phyloP scores from a whole-genome alignment of 2,888 invertebrate species.

The Lepidocyrtoides sp. region DNA sequence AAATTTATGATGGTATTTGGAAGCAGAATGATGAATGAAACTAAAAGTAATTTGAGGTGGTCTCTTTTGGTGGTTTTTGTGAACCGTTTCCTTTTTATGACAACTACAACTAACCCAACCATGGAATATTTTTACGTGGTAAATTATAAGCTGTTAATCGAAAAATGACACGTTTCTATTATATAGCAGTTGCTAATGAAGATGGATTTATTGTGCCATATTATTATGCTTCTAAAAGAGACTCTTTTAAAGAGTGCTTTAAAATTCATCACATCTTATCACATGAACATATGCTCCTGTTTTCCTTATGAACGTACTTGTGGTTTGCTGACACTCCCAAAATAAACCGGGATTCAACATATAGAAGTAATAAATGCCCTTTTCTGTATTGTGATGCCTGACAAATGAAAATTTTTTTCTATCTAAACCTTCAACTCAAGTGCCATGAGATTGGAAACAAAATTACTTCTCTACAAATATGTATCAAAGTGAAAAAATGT shows the following conservation, averaged over 20 bases:
- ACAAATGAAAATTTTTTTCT: too few relatives aligned
- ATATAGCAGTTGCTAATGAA: slow-evolving; percentile 11
- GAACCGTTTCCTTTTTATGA: slow-evolving; percentile 1
- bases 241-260: background rate
- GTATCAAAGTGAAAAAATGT: too few relatives aligned
- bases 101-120: background rate
- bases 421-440: too few relatives aligned
- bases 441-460: too few relatives aligned
- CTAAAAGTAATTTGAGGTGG: slow-evolving; percentile 77
- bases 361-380: too few relatives aligned
- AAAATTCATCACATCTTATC: background rate
- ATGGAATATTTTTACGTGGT: slow-evolving; percentile 28
- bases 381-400: too few relatives aligned
- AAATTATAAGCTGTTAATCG: slow-evolving; percentile 20
- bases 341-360: slow-evolving; percentile 56
- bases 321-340: slow-evolving; percentile 73
- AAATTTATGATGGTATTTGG: background rate
- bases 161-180: slow-evolving; percentile 52
- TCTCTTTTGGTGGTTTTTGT: slow-evolving; percentile 46
- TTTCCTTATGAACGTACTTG: too few relatives aligned
- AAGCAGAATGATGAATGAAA: too few relatives aligned
- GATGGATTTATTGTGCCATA: slow-evolving; percentile 26
- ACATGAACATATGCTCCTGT: background rate
- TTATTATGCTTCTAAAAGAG: too few relatives aligned
- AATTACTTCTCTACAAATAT: too few relatives aligned